Base-by-base conservation (phyloP, 2,797 vertebrate genomes). In the Gila robusta region DNA sequence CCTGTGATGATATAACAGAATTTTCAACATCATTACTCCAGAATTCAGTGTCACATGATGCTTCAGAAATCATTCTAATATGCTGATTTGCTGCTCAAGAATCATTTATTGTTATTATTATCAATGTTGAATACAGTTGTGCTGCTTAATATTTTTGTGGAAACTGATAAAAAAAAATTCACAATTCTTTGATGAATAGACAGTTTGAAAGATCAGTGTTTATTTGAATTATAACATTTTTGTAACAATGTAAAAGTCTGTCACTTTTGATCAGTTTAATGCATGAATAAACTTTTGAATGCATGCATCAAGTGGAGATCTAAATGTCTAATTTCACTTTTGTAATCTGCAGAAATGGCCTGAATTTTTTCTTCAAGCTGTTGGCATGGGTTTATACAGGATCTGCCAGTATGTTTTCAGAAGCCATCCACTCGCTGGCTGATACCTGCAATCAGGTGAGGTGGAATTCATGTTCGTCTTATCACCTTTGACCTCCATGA, bases 361-460 rank as follows among this genome's bases (percentile, higher is more conserved):
- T 99, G 93, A 99, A 99, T 92, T 99, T 99, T 93, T 93, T 99
- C 94, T 99, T 99, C 91, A 99, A 99, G 92, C 96, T 99, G n/a
- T 96, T 99, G 93, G 98, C 98, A 6, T 99, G 98, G 98, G 95
- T 99, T 93, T 98, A 99, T 94, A 99, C 98, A 0, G 98, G 98
- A 90, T 99, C 98, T 86, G 97, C 98, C 49, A 98, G 98, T 93
- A 99, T 99, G 98, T 99, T 99, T 93, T 99, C 98, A 3, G 98
- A 99, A 94, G 98, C 98, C 89, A 97, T 99, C 92, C 98, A 99
- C 92, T 99, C 98, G 86, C 93, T 99, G 94, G 98, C 98, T 35
- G 98, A 99, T 93, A 99, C 98, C 82, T 98, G 97, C 92, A 99
- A 99, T 93, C 98, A 99, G 95, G 97, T 97, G 76, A 95, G 94